These are phyloP conservation scores for Ferdinandea cuprea DNA, from an alignment of 2,888 invertebrate genomes.

Conservation along the genomic window DNA sequence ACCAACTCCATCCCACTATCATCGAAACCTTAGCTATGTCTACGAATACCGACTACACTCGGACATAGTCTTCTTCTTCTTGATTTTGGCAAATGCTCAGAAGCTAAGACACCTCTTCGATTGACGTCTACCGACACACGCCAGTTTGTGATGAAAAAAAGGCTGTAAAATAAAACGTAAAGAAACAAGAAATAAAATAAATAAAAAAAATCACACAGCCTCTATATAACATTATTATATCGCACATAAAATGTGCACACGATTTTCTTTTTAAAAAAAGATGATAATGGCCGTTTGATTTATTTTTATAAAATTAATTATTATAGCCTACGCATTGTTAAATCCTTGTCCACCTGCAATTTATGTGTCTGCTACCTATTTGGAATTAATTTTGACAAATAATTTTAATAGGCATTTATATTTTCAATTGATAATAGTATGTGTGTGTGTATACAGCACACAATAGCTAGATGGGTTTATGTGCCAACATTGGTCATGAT, in stretches of 20 bases:
- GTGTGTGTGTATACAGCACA: too few relatives aligned
- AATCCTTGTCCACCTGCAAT: conserved; percentile 63
- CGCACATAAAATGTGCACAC: conserved; percentile 49
- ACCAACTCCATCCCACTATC: neutral
- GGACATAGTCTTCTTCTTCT: conserved; percentile 15
- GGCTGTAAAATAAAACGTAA: conserved; percentile 45
- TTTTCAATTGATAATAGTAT: neutral
- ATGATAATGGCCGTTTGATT: conserved; percentile 13
- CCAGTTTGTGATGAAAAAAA: conserved; percentile 53
- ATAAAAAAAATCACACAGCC: conserved; percentile 7
- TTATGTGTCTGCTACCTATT: conserved; percentile 46
- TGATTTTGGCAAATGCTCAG: conserved; percentile 63
- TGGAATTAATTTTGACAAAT: conserved; percentile 1
- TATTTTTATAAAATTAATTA: conserved; percentile 33
- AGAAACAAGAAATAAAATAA: conserved; percentile 26
- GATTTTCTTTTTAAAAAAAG: conserved; percentile 38
- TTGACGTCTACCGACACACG: conserved; percentile 73
- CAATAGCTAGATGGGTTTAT: too few relatives aligned
- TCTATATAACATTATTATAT: conserved; percentile 16
- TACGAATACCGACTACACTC: conserved; percentile 36
- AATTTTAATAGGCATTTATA: conserved; percentile 9
- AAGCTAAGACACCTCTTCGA: conserved; percentile 72
- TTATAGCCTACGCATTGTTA: conserved; percentile 53
- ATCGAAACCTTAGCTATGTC: conserved; percentile 40
- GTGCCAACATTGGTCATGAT: neutral